A percentile compares a stretch with the other conserved stretches of the same genome.
These are phyloP conservation scores for Hydraecia micacea DNA, from an alignment of 2,888 invertebrate species.

Conservation along the genomic window DNA sequence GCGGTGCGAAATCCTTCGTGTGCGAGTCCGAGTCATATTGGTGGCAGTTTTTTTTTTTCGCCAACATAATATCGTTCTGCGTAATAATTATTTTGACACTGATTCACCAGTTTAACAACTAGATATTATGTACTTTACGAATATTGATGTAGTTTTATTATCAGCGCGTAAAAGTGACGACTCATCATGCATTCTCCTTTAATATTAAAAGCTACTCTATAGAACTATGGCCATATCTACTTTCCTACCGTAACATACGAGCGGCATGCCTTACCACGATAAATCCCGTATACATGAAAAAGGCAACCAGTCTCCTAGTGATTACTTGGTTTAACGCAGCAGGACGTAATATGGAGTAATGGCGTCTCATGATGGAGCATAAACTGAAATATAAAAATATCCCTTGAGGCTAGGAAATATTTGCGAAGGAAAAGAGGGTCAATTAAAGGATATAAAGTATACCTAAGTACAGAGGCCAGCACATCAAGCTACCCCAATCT, in stretches of 20 bases:
- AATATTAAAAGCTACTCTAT: background rate
- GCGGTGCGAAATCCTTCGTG: no score
- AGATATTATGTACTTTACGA: background rate
- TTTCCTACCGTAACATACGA: slow-evolving; percentile 20
- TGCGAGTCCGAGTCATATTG: no score
- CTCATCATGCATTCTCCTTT: background rate
- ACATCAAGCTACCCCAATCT: no score
- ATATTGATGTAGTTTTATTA: background rate
- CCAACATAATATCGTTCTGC: background rate
- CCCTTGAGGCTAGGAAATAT: slow-evolving; percentile 38
- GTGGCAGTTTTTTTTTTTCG: background rate
- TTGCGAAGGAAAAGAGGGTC: slow-evolving; percentile 32
- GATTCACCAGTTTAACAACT: background rate
- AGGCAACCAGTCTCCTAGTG: slow-evolving; percentile 41
- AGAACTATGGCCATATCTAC: background rate
- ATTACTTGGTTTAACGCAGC: slow-evolving; percentile 56
- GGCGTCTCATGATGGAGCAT: slow-evolving; percentile 52
- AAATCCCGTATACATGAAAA: slow-evolving; percentile 59
- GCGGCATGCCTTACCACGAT: slow-evolving; percentile 38
- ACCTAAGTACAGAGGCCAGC: no score
- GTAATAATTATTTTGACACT: background rate
- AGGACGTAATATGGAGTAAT: slow-evolving; percentile 60
- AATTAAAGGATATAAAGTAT: slow-evolving; percentile 28
- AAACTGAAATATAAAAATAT: slow-evolving; percentile 58
- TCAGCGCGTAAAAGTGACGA: background rate